Evolutionary conservation across 2,113 vertebrate species (phyloP), one percentile per base, ranked within the genome.

Genomic region (Chloebia gouldiae): DNA sequence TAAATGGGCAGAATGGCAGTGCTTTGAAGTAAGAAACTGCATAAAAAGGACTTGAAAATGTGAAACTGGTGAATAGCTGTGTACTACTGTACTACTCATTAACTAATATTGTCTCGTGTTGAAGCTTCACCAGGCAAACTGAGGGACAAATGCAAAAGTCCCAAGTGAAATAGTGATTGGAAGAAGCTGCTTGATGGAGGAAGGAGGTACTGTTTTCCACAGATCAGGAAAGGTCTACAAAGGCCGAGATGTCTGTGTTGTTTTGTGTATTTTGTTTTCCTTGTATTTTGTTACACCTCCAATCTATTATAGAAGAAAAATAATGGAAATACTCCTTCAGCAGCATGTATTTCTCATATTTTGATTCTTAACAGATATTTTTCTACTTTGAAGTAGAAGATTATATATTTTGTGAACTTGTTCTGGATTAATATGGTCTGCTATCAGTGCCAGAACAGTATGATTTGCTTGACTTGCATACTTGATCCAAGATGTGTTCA

Each of bases 361-460:
- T 80, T 92, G 64, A 86, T 8, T 88, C 57, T 71, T 60, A 70
- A 37, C 28, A 73, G 35, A 39, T 65, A 64, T 15, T 77, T 83
- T 31, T 76, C 10, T 70, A 19, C 47, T 71, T 81, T 77, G 45
- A 81, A 96, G 86, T 95, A 82, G 76, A 86, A 85, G 59, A 86
- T 90, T 9, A 15, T 78, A 11, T 88, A 15, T 97, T 95, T 96
- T 96, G 69, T 96, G 78, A 92, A 60, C 64, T 66, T 95, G 33
- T 92, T 91, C 39, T 60, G n/a, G 87, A 83, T 96, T 63, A 85
- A 92, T 77, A 73, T 10, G 42, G 50, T 76, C 76, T 96, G 44
- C 83, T 90, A 19, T 72, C 84, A 47, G 21, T 95, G 57, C 76
- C 81, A 91, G 78, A 93, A 78, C 92, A 91, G 49, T 95, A 22